phyloP scores from a whole-genome alignment of 2,113 vertebrate species.

The Beaufortia kweichowensis region DNA sequence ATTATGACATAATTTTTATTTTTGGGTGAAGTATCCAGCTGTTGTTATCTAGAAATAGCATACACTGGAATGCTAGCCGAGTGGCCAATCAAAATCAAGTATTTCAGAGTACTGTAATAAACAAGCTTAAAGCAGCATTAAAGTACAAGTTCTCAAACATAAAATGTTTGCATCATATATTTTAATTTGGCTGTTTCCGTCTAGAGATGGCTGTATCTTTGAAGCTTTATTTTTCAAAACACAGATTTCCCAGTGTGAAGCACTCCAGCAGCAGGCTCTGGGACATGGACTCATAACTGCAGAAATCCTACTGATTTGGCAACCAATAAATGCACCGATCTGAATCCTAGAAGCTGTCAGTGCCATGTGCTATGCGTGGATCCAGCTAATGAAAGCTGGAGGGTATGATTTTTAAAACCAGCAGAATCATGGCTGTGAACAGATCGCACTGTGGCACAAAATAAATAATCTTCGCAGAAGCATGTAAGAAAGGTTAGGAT shows the following conservation, averaged over 20 bases:
- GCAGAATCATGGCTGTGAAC: background rate
- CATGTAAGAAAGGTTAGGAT: background rate
- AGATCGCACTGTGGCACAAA: background rate
- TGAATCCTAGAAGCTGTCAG: constrained; percentile 6
- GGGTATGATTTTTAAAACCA: constrained; percentile 1
- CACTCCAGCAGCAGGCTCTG: constrained; percentile 39
- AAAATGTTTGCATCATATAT: constrained; percentile 10
- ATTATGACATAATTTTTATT: no score
- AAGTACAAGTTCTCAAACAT: background rate
- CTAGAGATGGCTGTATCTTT: no score
- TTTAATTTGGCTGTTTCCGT: constrained; percentile 35
- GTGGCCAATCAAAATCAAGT: no score
- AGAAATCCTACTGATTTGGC: constrained; percentile 23
- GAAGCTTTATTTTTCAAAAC: constrained; percentile 31
- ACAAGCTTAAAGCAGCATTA: no score
- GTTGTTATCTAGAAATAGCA: no score
- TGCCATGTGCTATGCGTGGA: constrained; percentile 8
- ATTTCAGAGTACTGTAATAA: no score
- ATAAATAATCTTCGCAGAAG: constrained; percentile 6
- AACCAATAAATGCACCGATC: constrained; percentile 22
- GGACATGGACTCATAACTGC: constrained; percentile 11
- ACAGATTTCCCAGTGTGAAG: constrained; percentile 21
- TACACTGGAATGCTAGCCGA: no score
- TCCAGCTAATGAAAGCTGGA: constrained; percentile 28
- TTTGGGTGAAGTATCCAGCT: no score